Evolutionary conservation across 2,888 invertebrate genomes (phyloP).

Genomic region (Penaeus monodon): DNA sequence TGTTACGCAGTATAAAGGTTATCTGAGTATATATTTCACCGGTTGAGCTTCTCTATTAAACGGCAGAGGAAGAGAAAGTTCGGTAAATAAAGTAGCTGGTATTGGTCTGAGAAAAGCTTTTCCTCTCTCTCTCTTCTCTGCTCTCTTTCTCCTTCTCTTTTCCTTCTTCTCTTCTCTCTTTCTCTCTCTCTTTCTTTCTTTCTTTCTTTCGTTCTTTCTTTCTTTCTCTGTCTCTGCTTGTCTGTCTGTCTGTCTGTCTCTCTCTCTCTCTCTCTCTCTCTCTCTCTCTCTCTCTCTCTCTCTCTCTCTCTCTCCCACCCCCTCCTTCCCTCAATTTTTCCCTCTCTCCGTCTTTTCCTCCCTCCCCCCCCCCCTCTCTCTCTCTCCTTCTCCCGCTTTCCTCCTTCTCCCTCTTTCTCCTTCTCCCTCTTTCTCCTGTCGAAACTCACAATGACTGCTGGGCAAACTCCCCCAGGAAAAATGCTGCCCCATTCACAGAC

Average conservation of each 20-base stretch:
- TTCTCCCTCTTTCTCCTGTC: neutral
- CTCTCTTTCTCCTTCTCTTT: neutral
- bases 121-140: too few relatives aligned
- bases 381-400: neutral
- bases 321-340: neutral
- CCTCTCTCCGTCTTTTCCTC: neutral
- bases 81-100: too few relatives aligned
- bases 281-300: neutral
- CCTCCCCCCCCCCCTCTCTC: neutral
- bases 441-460: too few relatives aligned
- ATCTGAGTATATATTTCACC: too few relatives aligned
- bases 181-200: neutral
- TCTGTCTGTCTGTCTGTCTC: too few relatives aligned
- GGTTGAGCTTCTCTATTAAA: too few relatives aligned
- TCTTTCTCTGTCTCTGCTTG: neutral
- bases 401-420: neutral
- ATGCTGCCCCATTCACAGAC: too few relatives aligned
- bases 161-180: neutral
- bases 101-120: too few relatives aligned
- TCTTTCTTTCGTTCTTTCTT: too few relatives aligned
- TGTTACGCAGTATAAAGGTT: too few relatives aligned
- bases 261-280: neutral
- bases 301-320: neutral
- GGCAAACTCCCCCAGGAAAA: too few relatives aligned
- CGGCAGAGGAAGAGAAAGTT: too few relatives aligned